A percentile compares a stretch with the other conserved stretches of the same genome.
Evolutionary conservation across 2,888 invertebrate genomes (phyloP).

Genomic region (Sesia apiformis): DNA sequence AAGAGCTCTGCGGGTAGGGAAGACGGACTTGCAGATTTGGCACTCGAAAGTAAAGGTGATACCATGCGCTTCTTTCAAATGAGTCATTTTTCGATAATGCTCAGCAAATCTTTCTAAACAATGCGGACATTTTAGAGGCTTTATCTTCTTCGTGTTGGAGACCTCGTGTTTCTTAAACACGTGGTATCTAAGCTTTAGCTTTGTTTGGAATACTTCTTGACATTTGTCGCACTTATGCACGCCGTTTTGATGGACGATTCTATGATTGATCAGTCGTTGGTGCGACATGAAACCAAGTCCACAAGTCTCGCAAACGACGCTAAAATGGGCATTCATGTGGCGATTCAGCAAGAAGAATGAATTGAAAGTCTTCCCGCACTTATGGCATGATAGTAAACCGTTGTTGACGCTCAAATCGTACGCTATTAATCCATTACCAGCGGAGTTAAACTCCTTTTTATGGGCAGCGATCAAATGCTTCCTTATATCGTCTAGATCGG

Average conservation of each 20-base stretch:
- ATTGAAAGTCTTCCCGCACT: slow-evolving; percentile 52
- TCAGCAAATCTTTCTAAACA: slow-evolving; percentile 60
- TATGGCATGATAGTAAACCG: slow-evolving; percentile 49
- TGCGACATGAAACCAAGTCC: slow-evolving; percentile 63
- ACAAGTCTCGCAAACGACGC: slow-evolving; percentile 61
- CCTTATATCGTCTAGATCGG: slow-evolving; percentile 50
- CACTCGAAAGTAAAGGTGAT: slow-evolving; percentile 58
- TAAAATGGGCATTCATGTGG: slow-evolving; percentile 65
- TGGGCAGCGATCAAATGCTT: slow-evolving; percentile 41
- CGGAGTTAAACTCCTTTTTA: slow-evolving; percentile 56
- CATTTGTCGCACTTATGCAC: slow-evolving; percentile 55
- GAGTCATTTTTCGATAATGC: slow-evolving; percentile 62
- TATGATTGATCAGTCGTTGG: slow-evolving; percentile 53
- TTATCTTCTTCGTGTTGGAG: slow-evolving; percentile 44
- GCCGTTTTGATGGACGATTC: slow-evolving; percentile 54
- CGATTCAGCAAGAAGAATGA: slow-evolving; percentile 56
- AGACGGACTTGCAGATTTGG: slow-evolving; percentile 40
- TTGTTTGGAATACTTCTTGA: slow-evolving; percentile 49
- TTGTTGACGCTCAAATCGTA: slow-evolving; percentile 44
- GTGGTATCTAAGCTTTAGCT: slow-evolving; percentile 55
- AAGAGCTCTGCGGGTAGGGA: slow-evolving; percentile 48
- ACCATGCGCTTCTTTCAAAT: slow-evolving; percentile 53
- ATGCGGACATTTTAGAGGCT: slow-evolving; percentile 58
- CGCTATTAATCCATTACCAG: slow-evolving; percentile 59
- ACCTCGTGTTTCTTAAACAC: slow-evolving; percentile 54